Evolutionary conservation across 1,140 invertebrate genomes (phyloP).

Genomic region (Diuraphis noxia): DNA sequence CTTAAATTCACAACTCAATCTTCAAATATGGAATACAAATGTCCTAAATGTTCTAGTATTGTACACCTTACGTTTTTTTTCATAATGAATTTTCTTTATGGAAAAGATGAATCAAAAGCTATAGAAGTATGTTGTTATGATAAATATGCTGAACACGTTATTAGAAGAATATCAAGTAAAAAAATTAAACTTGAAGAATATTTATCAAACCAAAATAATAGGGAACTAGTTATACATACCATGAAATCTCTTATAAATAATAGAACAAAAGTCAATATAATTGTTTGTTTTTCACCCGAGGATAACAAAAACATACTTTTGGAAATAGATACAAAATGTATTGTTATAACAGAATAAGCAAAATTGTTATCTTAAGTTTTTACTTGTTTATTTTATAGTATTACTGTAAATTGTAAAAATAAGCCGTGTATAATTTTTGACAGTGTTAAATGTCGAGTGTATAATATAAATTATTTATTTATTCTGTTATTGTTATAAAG

Average conservation of each 20-base stretch:
- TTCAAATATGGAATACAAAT: background rate
- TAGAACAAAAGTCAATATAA: background rate
- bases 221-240: background rate
- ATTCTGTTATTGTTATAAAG: too few relatives aligned
- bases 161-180: background rate
- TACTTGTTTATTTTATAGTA: background rate
- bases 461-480: too few relatives aligned
- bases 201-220: background rate
- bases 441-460: background rate
- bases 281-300: background rate
- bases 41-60: background rate
- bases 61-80: slow-evolving; percentile 1
- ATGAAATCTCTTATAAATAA: background rate
- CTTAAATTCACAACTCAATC: background rate
- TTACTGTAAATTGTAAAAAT: too few relatives aligned
- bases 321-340: background rate
- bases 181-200: slow-evolving; percentile 5
- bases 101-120: background rate
- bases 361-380: background rate
- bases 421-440: background rate
- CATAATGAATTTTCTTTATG: slow-evolving; percentile 34
- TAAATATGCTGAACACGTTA: background rate
- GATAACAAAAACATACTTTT: slow-evolving; percentile 6
- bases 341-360: background rate
- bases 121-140: slow-evolving; percentile 17